Base-by-base conservation (phyloP, 2,888 invertebrate species). In the Lysandra bellargus region DNA sequence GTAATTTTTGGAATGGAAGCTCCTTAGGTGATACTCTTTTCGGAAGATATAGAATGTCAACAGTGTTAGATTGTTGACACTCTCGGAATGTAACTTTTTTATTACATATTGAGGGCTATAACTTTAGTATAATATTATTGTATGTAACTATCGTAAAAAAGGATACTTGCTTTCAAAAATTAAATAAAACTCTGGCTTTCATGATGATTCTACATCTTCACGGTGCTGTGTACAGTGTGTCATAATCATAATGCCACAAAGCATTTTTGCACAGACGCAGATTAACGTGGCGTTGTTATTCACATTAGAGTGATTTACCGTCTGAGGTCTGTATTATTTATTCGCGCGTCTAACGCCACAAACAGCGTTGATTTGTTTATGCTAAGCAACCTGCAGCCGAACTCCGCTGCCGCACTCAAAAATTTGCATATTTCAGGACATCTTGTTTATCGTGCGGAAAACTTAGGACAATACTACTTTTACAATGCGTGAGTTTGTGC, bases 251-350 rank as follows among this genome's bases (percentile, higher is more conserved):
- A 14, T 49, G 9, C 61, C 69, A 69, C 33, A 33, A 69, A 69
- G 69, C 33, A 69, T 69, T 69, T 37, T 37, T 30, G 69, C 33
- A 37, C 64, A 30, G 64, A 30, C 14, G 33, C 33, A 69, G 33
- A 69, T 33, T 69, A 69, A 33, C 33, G 69, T 37, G 69, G 69
- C 33, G 33, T 69, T 69, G 69, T 33, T 69, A 69, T 90, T 89
- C 88, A 86, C 89, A 88, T 90, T 89, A 91, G 88, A 87, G 86
- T 88, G 87, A 89, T 91, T 91, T 90, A 91, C 88, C 87, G 90
- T 88, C 88, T 89, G 69, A 33, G 69, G 69, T 69, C 69, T 69
- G 37, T 69, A 89, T 90, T 92, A 91, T 92, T 92, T 92, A 92
- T 91, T 89, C 87, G 83, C 83, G 81, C 81, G 87, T 89, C 90